Base-by-base conservation (phyloP, 2,888 invertebrate species). In the Patella ulyssiponensis region DNA sequence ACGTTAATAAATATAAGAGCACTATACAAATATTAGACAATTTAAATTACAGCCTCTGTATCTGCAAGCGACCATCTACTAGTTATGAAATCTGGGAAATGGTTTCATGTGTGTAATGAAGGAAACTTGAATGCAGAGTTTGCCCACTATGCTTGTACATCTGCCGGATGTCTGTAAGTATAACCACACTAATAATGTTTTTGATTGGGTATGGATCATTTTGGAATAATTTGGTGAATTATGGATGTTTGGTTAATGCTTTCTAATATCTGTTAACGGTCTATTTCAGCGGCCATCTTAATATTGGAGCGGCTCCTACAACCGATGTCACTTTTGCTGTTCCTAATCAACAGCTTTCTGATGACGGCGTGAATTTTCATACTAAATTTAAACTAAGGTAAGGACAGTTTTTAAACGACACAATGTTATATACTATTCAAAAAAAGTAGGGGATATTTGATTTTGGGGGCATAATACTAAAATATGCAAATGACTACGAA, bases 21-120 rank as follows among this genome's bases (percentile, higher is more conserved):
- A 44, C 44, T 44, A 44, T 44, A 44, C 7, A 44, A 44, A 44
- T 44, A 44, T 44, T 9, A 44, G 9, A 7, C 9, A 44, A 44
- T 71, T 71, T 20, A 4, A 15, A 27, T 73, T 74, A 15, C 56
- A 69, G 58, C 78, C 23, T 64, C 14, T 7, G 44, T 81, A 9
- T 69, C 72, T 1, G 7, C 71, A 12, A 33, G 56, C 7, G 76
- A 51, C 12, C n/a, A 76, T 1, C 73, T 83, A 3, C 72, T 75
- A 14, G 69, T 81, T 44, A 77, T 72, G n/a, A 79, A 77, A 58
- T 78, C 76, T n/a, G 75, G 77, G 12, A 44, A 33, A 17, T 79
- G 79, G 80, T 75, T 81, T 75, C 82, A 81, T 1, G 79, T 82
- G 3, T 84, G 84, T 71, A 69, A 74, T 51, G 77, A 77, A n/a